Conservation (phyloP, 2,888 invertebrate genomes). For the Ophonus ardosiacus region DNA sequence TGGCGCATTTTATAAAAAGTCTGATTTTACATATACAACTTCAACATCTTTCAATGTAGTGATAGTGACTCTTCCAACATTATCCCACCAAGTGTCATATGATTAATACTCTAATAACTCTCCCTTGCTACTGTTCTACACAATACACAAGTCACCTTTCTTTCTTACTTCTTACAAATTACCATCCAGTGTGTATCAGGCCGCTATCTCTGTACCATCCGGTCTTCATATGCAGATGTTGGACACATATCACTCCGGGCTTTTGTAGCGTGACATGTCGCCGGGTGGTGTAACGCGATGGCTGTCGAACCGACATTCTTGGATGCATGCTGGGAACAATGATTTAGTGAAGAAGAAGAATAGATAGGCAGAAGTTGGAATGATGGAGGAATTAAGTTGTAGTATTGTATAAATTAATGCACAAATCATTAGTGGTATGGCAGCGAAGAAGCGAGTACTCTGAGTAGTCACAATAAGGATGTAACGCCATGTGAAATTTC, state of each 20-base stretch:
- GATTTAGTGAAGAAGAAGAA: not conserved
- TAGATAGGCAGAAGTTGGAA: no score
- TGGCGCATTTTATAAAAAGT: no score
- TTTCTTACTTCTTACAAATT: no score
- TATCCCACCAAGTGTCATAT: no score
- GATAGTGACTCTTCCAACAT: no score
- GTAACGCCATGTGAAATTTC: no score
- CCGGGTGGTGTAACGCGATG: not conserved
- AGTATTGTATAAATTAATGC: not conserved
- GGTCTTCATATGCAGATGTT: not conserved
- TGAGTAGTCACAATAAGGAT: no score
- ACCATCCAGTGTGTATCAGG: not conserved
- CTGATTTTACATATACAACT: no score
- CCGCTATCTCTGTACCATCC: not conserved
- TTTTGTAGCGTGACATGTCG: slow-evolving; percentile 1
- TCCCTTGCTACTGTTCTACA: not conserved
- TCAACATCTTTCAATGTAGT: no score
- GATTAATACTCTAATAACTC: no score
- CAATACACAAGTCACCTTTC: not conserved
- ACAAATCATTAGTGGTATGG: no score
- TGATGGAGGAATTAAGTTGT: not conserved
- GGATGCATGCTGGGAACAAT: not conserved
- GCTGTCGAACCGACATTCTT: not conserved
- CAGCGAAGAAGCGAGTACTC: no score
- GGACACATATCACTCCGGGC: not conserved